Evolutionary conservation across 2,797 vertebrate genomes (phyloP), one percentile per base, ranked within the genome.

Genomic region (Megaceryle alcyon): DNA sequence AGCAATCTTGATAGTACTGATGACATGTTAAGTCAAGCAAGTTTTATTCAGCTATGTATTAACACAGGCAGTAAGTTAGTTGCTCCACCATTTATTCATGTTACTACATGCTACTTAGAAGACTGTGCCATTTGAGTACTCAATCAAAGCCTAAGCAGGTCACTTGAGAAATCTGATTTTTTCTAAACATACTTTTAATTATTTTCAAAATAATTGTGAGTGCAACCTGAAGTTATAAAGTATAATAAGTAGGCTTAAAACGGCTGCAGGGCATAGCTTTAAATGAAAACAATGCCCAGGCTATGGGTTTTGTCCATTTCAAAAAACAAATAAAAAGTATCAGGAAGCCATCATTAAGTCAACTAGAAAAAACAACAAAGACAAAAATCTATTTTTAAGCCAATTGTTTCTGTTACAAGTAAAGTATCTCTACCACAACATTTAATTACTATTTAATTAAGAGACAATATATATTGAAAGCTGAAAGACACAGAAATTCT

Each of bases 401-500:
- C 9, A 80, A 48, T 14, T 77, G 21, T 57, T 94, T 53, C 12
- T 46, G 65, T 57, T 69, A 3, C 6, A 22, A 82, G 16, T 56
- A 49, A 54, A 77, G 4, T 12, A 70, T 12, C 22, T 44, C 33
- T 86, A 41, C 26, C 2, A 5, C 31, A 53, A 21, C 0, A 0
- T 82, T 88, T 63, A 86, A 41, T 44, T 82, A 49, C 20, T 31
- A 60, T 16, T 70, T 19, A 8, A 86, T 43, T 92, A 37, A 57
- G 31, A 82, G 22, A 60, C 39, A 57, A 61, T 18, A 71, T 20
- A 25, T 33, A 61, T 1, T 33, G 28, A 65, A 5, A 83, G 23
- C 16, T 81, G 56, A 86, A 86, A 66, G 65, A 59, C 46, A 29
- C 2, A 76, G 21, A 71, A 76, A 81, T n/a, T 13, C 12, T 65